Evolutionary conservation across 1,140 invertebrate genomes (phyloP), one percentile per base, ranked within the genome.

Genomic region (Nephotettix cincticeps): DNA sequence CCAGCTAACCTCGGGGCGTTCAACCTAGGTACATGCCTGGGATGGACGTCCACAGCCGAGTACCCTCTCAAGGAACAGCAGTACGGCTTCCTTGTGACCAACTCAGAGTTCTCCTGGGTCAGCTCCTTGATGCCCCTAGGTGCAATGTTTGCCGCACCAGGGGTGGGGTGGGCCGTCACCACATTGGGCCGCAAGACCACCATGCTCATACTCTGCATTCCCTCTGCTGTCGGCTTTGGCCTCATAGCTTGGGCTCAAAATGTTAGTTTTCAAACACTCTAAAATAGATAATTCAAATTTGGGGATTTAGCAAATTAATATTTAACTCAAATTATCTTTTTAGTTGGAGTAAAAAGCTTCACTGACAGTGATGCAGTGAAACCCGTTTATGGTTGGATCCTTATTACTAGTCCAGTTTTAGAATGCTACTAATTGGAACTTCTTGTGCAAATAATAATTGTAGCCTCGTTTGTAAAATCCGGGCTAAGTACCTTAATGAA

Each of bases 11-110:
- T 86, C 0, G 92, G 92, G 1, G 85, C 93, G 66, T 89, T 93
- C 69, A 86, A 94, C 1, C 87, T 88, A 1, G 89, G 89, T n/a
- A 86, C 88, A 32, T 82, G 88, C n/a, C 79, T 94, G 1, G 91
- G 86, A 21, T 95, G 92, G 90, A 89, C 91, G 2, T 90, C 92
- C 0, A 88, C 91, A 9, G 91, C 90, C 1, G 82, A 88, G 47
- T 78, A 83, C 23, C 76, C 84, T 63, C 83, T 88, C 19, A 77
- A 82, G 51, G 79, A 79, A 28, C 80, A 83, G 63, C 36, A 72
- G 29, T 90, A 90, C 76, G 74, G 80, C 56, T 86, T 92, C 64
- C 0, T 76, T 0, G 79, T 90, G 0, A 79, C 77, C 0, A 11
- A 72, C 0, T 77, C 81, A 0, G 81, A 90, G 51, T 86, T 87